phyloP scores from a whole-genome alignment of 2,113 vertebrate genomes.

The Callorhinus ursinus region DNA sequence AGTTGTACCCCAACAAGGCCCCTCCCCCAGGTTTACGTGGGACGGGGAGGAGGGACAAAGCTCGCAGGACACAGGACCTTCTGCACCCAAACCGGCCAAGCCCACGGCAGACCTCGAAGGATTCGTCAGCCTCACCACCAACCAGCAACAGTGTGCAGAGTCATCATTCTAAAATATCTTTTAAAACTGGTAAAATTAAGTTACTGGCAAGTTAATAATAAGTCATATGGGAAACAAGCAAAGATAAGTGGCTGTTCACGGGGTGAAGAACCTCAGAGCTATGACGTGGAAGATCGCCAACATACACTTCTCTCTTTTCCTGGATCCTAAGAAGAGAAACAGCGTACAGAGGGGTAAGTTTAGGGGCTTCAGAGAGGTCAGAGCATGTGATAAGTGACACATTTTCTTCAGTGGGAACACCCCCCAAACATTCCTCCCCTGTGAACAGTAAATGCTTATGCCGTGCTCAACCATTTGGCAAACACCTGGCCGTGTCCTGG shows the following conservation, averaged over 20 bases:
- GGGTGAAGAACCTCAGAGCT: conserved; percentile 12
- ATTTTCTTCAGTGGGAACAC: not conserved
- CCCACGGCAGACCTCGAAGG: not conserved
- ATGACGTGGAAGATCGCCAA: not conserved
- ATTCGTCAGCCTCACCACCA: not conserved
- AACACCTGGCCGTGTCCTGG: too few relatives aligned
- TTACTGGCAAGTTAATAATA: not conserved
- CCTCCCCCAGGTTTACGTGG: not conserved
- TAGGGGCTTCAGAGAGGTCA: not conserved
- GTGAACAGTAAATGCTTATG: accelerated
- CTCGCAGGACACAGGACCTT: accelerated
- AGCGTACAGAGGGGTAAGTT: not conserved
- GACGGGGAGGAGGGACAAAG: not conserved
- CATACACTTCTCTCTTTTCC: not conserved
- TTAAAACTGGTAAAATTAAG: not conserved
- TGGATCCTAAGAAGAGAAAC: not conserved
- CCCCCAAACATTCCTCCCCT: not conserved
- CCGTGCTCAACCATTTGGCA: not conserved
- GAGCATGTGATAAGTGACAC: not conserved
- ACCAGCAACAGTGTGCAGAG: not conserved
- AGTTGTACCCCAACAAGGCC: not conserved
- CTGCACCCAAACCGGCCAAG: not conserved
- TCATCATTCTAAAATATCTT: not conserved
- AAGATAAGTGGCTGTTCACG: not conserved
- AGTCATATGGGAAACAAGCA: not conserved